Evolutionary conservation across 2,797 vertebrate species (phyloP).

Genomic region (Distichodus sexfasciatus): DNA sequence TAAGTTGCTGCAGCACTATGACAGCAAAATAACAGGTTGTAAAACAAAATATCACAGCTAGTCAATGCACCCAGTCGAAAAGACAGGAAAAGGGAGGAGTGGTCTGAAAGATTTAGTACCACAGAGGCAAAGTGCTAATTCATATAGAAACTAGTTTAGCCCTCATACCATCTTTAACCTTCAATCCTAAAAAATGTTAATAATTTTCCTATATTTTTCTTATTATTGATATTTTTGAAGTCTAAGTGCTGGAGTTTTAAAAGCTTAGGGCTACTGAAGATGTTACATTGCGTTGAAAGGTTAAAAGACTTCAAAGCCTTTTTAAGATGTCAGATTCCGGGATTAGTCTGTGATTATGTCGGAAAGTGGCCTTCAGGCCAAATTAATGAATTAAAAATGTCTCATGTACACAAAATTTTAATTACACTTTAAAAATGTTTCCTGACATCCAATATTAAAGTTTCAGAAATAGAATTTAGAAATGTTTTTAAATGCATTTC

Average conservation of each 20-base stretch:
- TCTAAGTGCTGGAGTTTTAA: too few species aligned
- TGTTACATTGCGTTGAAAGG: neutral
- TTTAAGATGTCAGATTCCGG: neutral
- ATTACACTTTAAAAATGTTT: too few species aligned
- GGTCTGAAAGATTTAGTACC: slow-evolving; percentile 5
- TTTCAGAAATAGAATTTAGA: neutral
- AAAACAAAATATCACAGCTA: slow-evolving; percentile 73
- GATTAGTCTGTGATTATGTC: neutral
- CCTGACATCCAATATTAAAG: too few species aligned
- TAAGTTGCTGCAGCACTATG: slow-evolving; percentile 71
- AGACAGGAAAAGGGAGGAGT: slow-evolving; percentile 13
- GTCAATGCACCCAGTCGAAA: neutral
- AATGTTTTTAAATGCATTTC: too few species aligned
- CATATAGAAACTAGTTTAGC: slow-evolving; percentile 8
- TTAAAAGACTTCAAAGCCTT: neutral
- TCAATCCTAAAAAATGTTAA: neutral
- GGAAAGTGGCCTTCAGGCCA: neutral
- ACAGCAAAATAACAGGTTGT: slow-evolving; percentile 79
- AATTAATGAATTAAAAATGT: neutral
- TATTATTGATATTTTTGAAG: neutral
- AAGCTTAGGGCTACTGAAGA: neutral
- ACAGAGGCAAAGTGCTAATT: neutral
- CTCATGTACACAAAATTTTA: neutral
- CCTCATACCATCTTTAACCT: neutral
- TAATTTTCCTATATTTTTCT: neutral